Conservation (phyloP, 1,140 invertebrate species). For the Agrilus planipennis region DNA sequence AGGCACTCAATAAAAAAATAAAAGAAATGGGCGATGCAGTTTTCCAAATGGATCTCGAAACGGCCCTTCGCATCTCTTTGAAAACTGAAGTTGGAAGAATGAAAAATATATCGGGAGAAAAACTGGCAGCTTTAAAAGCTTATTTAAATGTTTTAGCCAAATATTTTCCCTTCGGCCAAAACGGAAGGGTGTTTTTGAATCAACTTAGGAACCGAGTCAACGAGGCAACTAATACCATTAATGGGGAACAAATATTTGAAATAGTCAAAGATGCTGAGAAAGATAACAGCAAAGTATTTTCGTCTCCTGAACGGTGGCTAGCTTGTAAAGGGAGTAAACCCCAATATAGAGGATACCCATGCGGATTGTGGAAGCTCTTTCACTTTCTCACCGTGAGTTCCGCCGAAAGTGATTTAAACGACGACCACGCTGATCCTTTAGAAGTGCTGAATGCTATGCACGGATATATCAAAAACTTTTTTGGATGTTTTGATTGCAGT, state of each 20-base stretch:
- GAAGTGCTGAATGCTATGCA: constrained; percentile 71
- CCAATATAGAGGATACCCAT: constrained; percentile 79
- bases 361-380: constrained; percentile 90
- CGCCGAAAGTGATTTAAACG: constrained; percentile 34
- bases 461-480: constrained; percentile 85
- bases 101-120: constrained; percentile 54
- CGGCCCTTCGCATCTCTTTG: constrained; percentile 65
- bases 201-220: constrained; percentile 35
- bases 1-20: constrained; percentile 23
- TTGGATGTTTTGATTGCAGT: constrained; percentile 85
- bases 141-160: constrained; percentile 58
- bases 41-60: constrained; percentile 79
- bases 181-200: constrained; percentile 51
- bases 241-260: constrained; percentile 44
- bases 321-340: constrained; percentile 70
- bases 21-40: constrained; percentile 41
- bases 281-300: constrained; percentile 41
- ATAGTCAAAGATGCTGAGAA: constrained; percentile 41
- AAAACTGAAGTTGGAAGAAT: constrained; percentile 65
- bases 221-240: constrained; percentile 34
- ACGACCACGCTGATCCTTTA: constrained; percentile 40
- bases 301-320: constrained; percentile 54
- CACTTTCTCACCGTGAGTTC: constrained; percentile 84
- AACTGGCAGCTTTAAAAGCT: constrained; percentile 55
- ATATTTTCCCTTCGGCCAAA: constrained; percentile 60